These are phyloP conservation scores for Malthinus seriepunctatus DNA, from an alignment of 2,888 invertebrate species.

Conservation along the genomic window DNA sequence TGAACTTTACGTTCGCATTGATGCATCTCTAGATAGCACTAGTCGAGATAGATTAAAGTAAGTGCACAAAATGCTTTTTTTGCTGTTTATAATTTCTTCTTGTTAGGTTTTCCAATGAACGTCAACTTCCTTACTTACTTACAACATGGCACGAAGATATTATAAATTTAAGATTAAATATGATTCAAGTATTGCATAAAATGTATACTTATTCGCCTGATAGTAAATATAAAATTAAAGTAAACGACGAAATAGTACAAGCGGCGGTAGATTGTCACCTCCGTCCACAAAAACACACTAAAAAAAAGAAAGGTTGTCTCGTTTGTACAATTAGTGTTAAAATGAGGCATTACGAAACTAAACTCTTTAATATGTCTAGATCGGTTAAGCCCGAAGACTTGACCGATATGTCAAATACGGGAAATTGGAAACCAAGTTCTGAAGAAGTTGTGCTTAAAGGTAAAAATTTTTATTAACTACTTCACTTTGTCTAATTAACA, in stretches of 20 bases:
- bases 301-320: slow-evolving; percentile 44
- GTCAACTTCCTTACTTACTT: slow-evolving; percentile 37
- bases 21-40: slow-evolving; percentile 34
- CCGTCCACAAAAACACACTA: slow-evolving; percentile 45
- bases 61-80: not conserved
- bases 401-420: slow-evolving; percentile 59
- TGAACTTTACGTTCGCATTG: slow-evolving; percentile 43
- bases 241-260: slow-evolving; percentile 50
- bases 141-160: slow-evolving; percentile 45
- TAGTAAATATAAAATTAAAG: slow-evolving; percentile 25
- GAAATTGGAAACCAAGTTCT: slow-evolving; percentile 65
- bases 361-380: slow-evolving; percentile 61
- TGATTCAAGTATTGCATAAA: slow-evolving; percentile 39
- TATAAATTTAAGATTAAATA: slow-evolving; percentile 45
- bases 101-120: slow-evolving; percentile 27
- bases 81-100: not conserved
- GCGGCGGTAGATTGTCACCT: slow-evolving; percentile 63
- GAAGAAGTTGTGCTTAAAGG: slow-evolving; percentile 63
- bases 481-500: not conserved
- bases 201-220: slow-evolving; percentile 36
- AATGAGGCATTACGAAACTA: slow-evolving; percentile 58
- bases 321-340: slow-evolving; percentile 55
- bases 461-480: slow-evolving; percentile 35
- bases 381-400: slow-evolving; percentile 52
- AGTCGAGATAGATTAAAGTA: slow-evolving; percentile 15